Evolutionary conservation across 2,888 invertebrate species (phyloP).

Genomic region (Gerris lacustris): DNA sequence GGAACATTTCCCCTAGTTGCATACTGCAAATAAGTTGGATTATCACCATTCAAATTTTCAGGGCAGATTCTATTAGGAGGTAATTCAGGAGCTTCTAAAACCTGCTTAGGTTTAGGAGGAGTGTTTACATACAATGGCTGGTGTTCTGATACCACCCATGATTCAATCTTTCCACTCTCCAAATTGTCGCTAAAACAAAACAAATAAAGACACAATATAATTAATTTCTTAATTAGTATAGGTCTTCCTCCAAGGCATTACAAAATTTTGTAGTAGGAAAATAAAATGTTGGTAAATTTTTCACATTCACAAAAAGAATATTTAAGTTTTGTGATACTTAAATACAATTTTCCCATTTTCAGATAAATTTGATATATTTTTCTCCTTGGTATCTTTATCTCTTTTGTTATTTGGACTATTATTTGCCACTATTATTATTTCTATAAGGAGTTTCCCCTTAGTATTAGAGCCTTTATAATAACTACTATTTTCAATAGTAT

Average conservation of each 20-base stretch:
- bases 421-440: too few relatives aligned
- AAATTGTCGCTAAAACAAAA: slow-evolving; percentile 3
- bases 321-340: neutral
- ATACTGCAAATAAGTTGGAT: neutral
- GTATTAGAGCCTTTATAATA: too few relatives aligned
- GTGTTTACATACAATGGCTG: slow-evolving; percentile 80
- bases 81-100: slow-evolving; percentile 42
- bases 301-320: neutral
- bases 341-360: neutral
- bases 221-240: slow-evolving; percentile 13
- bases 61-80: neutral
- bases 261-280: neutral
- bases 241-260: neutral
- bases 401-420: too few relatives aligned
- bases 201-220: slow-evolving; percentile 14
- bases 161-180: slow-evolving; percentile 34
- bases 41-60: neutral
- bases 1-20: neutral
- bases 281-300: neutral
- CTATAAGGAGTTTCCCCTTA: too few relatives aligned
- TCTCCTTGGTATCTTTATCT: too few relatives aligned
- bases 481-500: too few relatives aligned
- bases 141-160: slow-evolving; percentile 25
- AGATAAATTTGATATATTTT: neutral
- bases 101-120: slow-evolving; percentile 72